These are phyloP conservation scores for Sisor rabdophorus DNA, from an alignment of 2,113 vertebrate genomes.

Conservation along the genomic window DNA sequence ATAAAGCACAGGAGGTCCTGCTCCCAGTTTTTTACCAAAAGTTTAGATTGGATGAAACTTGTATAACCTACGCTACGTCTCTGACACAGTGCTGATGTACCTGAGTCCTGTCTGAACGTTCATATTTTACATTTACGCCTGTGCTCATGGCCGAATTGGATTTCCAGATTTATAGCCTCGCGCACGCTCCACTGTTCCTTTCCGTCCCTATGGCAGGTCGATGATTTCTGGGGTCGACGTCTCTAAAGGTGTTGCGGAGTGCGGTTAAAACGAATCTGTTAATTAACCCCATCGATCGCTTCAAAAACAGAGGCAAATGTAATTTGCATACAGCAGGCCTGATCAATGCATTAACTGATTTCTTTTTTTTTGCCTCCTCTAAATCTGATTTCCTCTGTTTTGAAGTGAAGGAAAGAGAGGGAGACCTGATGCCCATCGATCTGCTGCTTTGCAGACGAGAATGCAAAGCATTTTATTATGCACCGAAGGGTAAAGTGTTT, in stretches of 20 bases:
- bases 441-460: slow-evolving; percentile 83
- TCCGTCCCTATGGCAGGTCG: slow-evolving; percentile 61
- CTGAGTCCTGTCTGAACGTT: slow-evolving; percentile 54
- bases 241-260: slow-evolving; percentile 65
- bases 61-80: slow-evolving; percentile 33
- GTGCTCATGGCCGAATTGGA: slow-evolving; percentile 69
- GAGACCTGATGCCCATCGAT: slow-evolving; percentile 75
- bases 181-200: slow-evolving; percentile 59
- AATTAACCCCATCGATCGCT: slow-evolving; percentile 77
- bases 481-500: slow-evolving; percentile 69
- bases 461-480: slow-evolving; percentile 87
- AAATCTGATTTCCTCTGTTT: slow-evolving; percentile 78
- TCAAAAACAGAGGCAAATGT: slow-evolving; percentile 71
- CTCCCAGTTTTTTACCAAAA: background rate
- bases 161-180: slow-evolving; percentile 67
- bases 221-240: slow-evolving; percentile 65
- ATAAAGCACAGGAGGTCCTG: slow-evolving; percentile 16
- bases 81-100: slow-evolving; percentile 53
- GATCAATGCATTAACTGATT: slow-evolving; percentile 79
- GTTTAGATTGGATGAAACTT: slow-evolving; percentile 27
- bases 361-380: slow-evolving; percentile 51
- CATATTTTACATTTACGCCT: slow-evolving; percentile 62
- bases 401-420: slow-evolving; percentile 70
- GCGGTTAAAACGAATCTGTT: slow-evolving; percentile 73
- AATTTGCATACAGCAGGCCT: slow-evolving; percentile 72